Base-by-base conservation (phyloP, 1,140 invertebrate species). In the Conus betulinus region DNA sequence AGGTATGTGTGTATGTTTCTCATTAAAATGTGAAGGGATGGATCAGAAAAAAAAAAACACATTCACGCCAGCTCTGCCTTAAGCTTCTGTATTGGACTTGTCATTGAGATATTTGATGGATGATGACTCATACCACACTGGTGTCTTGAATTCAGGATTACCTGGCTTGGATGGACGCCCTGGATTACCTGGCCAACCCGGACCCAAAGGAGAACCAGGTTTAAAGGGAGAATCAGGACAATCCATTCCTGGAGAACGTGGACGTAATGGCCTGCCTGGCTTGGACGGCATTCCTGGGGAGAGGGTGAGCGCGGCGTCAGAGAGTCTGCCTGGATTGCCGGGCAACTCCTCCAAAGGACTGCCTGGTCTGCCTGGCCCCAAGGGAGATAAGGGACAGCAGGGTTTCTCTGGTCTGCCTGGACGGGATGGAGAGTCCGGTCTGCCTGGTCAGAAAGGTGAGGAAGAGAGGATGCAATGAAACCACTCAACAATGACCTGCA, bases 391-490 rank as follows among this genome's bases (percentile, higher is more conserved):
- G 71, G 93, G 93, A 85, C 85, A 89, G 23, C 25, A 84, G 79
- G 93, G 93, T 20, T 91, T 90, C 55, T 57, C 88, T 81, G 93
- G 93, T 86, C 84, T 90, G 15, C 60, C 87, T 82, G 94, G 94
- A 81, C 88, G 91, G 52, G 91, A 91, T 83, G 94, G 94, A 55
- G 52, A 87, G 63, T 90, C 92, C 81, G 93, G 93, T 90, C 3
- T 91, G 2, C 91, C 91, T 83, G 93, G 93, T 78, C 52, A 60
- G 5, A 93, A 93, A 91, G 93, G 93, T 91, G 85, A 89, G 86
- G 86, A 71, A 71, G 8, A 17, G 67, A 7, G 57, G 39, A 39
- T 39, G 39, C 39, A 39, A 39, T 39, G 39, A 3, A 39, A 39
- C 39, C 39, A 39, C 39, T 39, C 39, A 39, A 39, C 3, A 39